phyloP scores from a whole-genome alignment of 2,888 invertebrate genomes.

The Diloba caeruleocephala region DNA sequence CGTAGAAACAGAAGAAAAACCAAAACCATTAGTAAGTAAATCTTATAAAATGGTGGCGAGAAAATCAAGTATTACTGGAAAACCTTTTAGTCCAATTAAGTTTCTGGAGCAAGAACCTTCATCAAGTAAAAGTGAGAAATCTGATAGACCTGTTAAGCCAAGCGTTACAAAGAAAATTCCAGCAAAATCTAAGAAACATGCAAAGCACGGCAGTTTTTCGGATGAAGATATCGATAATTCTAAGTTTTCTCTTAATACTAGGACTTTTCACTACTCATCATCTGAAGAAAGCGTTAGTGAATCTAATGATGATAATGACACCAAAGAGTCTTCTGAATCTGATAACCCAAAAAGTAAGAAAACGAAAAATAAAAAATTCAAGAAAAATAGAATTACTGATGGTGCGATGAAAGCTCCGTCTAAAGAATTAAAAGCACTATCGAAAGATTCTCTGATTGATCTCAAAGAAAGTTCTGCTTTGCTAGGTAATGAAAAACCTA shows the following conservation, averaged over 20 bases:
- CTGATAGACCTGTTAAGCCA: conserved; percentile 60
- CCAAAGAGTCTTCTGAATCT: conserved; percentile 82
- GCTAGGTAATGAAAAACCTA: conserved; percentile 79
- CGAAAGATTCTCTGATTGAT: conserved; percentile 82
- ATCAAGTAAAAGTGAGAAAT: conserved; percentile 65
- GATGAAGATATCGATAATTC: conserved; percentile 83
- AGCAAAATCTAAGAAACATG: conserved; percentile 70
- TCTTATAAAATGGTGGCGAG: conserved; percentile 88
- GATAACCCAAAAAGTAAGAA: conserved; percentile 76
- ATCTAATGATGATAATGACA: conserved; percentile 83
- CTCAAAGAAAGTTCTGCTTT: conserved; percentile 77
- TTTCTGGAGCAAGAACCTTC: conserved; percentile 76
- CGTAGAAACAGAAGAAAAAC: conserved; percentile 71
- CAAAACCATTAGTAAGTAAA: conserved; percentile 83
- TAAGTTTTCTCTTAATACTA: conserved; percentile 80
- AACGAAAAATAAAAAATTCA: conserved; percentile 80
- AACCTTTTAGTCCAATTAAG: conserved; percentile 84
- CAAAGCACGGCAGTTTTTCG: conserved; percentile 71
- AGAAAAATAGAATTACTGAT: conserved; percentile 73
- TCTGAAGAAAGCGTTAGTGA: conserved; percentile 84
- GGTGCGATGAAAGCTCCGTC: conserved; percentile 75
- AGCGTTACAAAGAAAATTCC: conserved; percentile 65
- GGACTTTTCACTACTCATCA: conserved; percentile 75
- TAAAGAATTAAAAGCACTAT: conserved; percentile 83
- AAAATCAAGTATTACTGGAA: conserved; percentile 86